Base-by-base conservation (phyloP, 2,797 vertebrate genomes). In the Rhinatrema bivittatum region DNA sequence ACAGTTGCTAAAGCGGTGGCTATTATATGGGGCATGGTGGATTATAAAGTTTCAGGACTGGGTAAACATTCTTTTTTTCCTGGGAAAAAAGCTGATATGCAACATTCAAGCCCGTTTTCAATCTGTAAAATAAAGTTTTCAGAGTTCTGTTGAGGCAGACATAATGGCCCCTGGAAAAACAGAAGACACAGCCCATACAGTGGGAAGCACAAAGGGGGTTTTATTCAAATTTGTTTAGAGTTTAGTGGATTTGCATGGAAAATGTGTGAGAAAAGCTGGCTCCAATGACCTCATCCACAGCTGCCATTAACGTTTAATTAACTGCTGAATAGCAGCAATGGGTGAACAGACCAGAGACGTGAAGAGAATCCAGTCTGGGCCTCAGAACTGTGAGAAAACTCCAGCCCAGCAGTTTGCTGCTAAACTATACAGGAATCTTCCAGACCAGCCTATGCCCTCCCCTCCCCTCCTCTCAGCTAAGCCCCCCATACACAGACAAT, bases 271-370 rank as follows among this genome's bases (percentile, higher is more conserved):
- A 86, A 87, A 82, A 79, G 79, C 76, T 73, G 65, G 80, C 75
- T 78, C 68, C 70, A 56, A 70, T 88, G 88, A 90, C 85, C 86
- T 79, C 71, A 79, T 79, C 79, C 69, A 72, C 83, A 86, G 83
- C 84, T 87, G 84, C 81, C 75, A 89, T 90, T 89, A 89, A 84
- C 80, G 82, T 90, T 89, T 89, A 88, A 90, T 90, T 88, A 87
- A 78, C 64, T 51, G 66, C 70, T 85, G 82, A 85, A 87, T 84
- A 70, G 83, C 68, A 36, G 79, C 78, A 48, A 67, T 66, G 71
- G 72, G 53, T 59, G 68, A 59, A 74, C 66, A 68, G 71, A 68
- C 69, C 39, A 54, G 46, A 50, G 60, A 86, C 79, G 85, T 86
- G 82, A 70, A 58, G 67, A 80, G 86, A 89, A 87, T 89, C 76